phyloP scores from a whole-genome alignment of 2,888 invertebrate genomes.

The Balanococcus diminutus region DNA sequence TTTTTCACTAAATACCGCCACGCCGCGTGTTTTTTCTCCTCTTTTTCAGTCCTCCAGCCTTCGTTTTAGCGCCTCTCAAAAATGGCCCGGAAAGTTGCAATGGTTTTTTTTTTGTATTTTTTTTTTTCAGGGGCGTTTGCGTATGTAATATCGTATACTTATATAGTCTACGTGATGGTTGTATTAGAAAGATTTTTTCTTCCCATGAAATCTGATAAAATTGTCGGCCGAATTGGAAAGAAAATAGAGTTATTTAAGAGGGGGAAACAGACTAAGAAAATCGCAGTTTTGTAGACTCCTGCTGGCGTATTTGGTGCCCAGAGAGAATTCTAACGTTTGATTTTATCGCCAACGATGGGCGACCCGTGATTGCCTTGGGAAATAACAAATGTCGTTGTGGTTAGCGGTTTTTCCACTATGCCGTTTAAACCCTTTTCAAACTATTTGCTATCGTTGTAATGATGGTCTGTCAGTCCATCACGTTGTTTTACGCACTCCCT shows the following conservation, averaged over 20 bases:
- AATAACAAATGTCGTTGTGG: slow-evolving; percentile 49
- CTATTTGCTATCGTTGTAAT: slow-evolving; percentile 49
- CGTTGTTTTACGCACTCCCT: slow-evolving; percentile 16
- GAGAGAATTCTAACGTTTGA: slow-evolving; percentile 43
- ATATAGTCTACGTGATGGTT: not conserved
- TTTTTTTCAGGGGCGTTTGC: not conserved
- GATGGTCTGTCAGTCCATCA: slow-evolving; percentile 48
- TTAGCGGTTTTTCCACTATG: slow-evolving; percentile 42
- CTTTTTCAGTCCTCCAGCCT: not conserved
- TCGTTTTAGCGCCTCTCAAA: not conserved
- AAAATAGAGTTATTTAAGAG: not conserved
- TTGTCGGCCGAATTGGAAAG: slow-evolving; percentile 3
- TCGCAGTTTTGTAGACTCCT: slow-evolving; percentile 11
- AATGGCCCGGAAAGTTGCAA: not conserved
- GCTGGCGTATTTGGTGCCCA: slow-evolving; percentile 20
- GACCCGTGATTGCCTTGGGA: slow-evolving; percentile 49
- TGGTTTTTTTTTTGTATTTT: not conserved
- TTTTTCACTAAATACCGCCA: not conserved
- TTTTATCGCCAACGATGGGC: slow-evolving; percentile 49
- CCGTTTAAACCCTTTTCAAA: slow-evolving; percentile 49
- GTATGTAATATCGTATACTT: not conserved
- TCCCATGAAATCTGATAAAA: not conserved
- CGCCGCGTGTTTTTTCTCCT: not conserved
- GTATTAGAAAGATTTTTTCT: not conserved
- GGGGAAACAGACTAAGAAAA: not conserved